Conservation (phyloP, 2,113 vertebrate species). For the Sorex araneus region DNA sequence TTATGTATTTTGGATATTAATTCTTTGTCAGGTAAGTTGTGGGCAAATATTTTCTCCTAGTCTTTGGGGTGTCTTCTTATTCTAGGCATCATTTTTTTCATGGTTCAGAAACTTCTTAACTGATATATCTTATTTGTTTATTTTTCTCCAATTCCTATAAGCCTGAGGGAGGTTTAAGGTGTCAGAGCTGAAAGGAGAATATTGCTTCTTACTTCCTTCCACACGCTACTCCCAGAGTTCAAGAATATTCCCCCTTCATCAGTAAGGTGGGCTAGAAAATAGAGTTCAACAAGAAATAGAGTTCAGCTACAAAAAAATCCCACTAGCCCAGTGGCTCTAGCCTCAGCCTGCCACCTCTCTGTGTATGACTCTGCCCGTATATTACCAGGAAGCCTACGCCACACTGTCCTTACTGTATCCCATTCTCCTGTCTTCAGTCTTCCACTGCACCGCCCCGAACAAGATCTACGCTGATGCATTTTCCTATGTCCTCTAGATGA, state of each 20-base stretch:
- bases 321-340: neutral
- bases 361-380: neutral
- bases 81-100: too few species aligned
- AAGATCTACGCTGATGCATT: too few species aligned
- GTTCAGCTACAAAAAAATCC: neutral
- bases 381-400: neutral
- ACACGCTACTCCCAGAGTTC: neutral
- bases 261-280: neutral
- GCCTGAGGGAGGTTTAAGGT: neutral
- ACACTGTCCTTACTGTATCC: neutral
- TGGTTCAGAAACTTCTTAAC: too few species aligned
- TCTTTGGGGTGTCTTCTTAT: too few species aligned
- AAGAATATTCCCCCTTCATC: neutral
- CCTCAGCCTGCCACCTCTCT: neutral
- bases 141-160: neutral
- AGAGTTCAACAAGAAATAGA: neutral
- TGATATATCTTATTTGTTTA: too few species aligned
- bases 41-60: too few species aligned
- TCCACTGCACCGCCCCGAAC: neutral
- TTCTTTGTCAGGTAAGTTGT: too few species aligned
- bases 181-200: neutral
- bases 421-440: neutral
- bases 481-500: neutral
- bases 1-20: too few species aligned
- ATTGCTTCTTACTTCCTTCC: neutral